These are phyloP conservation scores for Proteles cristata DNA, from an alignment of 2,113 vertebrate species.

Conservation along the genomic window DNA sequence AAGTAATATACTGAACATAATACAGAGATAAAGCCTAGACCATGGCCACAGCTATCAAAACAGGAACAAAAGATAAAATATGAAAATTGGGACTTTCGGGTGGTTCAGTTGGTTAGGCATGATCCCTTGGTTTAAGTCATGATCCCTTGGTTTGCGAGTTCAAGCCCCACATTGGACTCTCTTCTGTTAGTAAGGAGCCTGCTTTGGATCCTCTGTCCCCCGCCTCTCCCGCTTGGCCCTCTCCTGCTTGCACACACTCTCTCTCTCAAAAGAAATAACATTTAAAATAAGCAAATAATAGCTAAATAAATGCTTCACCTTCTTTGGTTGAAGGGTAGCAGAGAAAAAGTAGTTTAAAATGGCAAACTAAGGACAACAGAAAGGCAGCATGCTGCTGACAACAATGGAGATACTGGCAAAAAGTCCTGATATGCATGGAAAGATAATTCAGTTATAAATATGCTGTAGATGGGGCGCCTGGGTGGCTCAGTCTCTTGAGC, in stretches of 20 bases:
- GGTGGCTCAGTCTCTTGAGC: too few relatives aligned
- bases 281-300: not conserved
- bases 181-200: too few relatives aligned
- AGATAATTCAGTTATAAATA: not conserved
- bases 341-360: slow-evolving; percentile 4
- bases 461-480: too few relatives aligned
- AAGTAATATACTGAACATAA: not conserved
- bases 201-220: too few relatives aligned
- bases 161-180: too few relatives aligned
- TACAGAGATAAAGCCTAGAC: not conserved
- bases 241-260: too few relatives aligned
- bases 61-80: not conserved
- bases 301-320: not conserved
- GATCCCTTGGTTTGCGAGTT: too few relatives aligned
- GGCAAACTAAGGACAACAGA: not conserved
- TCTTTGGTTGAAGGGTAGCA: not conserved
- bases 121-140: too few relatives aligned
- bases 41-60: not conserved
- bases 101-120: too few relatives aligned
- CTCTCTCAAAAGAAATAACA: too few relatives aligned
- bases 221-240: too few relatives aligned
- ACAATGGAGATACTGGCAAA: not conserved
- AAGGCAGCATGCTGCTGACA: not conserved
- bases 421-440: not conserved
- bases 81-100: not conserved